A percentile compares a stretch with the other conserved stretches of the same genome.
Evolutionary conservation across 2,797 vertebrate genomes (phyloP).

Genomic region (Periparus ater): DNA sequence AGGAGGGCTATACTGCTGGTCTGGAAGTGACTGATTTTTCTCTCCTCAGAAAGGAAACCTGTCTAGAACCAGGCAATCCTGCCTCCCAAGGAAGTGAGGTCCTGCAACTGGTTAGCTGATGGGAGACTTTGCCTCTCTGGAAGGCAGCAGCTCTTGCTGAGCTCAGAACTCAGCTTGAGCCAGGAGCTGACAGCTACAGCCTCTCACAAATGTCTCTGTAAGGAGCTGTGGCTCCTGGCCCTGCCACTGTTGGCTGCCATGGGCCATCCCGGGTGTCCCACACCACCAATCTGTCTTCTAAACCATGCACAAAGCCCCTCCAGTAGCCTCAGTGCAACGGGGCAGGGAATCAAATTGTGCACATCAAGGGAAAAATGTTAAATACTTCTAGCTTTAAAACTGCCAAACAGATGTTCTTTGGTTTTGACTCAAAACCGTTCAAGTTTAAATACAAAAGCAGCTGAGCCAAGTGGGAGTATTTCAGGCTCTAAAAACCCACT

Average conservation of each 20-base stretch:
- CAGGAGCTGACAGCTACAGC: not conserved
- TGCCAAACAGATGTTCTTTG: conserved; percentile 7
- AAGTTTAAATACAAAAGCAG: conserved; percentile 19
- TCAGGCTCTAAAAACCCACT: not conserved
- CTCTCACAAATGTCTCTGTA: not conserved
- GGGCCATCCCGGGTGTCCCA: not conserved
- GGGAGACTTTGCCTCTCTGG: not conserved
- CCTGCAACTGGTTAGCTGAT: not conserved
- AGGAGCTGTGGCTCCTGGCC: not conserved
- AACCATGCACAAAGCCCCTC: not conserved
- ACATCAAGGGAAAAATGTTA: conserved; percentile 17
- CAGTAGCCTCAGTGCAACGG: not conserved
- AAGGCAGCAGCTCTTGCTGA: not conserved
- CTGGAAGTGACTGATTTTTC: not conserved
- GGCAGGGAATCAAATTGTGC: conserved; percentile 1
- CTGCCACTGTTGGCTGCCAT: not conserved
- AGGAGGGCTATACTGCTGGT: not conserved
- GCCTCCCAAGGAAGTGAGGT: not conserved
- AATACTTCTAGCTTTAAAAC: conserved; percentile 12
- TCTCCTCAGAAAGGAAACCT: not conserved
- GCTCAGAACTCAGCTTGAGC: not conserved
- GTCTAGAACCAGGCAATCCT: not conserved
- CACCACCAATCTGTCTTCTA: not conserved
- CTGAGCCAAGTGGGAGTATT: conserved; percentile 18
- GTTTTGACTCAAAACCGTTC: conserved; percentile 17